phyloP scores from a whole-genome alignment of 2,797 vertebrate genomes.

The Scarus forsteni region DNA sequence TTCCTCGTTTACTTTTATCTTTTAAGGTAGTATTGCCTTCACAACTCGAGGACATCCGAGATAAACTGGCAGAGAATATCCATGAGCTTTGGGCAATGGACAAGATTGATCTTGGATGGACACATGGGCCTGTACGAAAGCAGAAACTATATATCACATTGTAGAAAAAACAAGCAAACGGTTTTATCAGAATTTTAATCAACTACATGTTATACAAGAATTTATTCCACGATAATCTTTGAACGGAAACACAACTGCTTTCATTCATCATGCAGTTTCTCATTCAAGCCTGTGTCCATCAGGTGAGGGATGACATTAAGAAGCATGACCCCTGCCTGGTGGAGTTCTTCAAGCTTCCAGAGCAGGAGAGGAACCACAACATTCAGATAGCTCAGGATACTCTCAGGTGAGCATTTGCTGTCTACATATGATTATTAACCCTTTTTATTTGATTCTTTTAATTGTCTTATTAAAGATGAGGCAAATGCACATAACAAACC shows the following conservation, averaged over 20 bases:
- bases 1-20: background rate
- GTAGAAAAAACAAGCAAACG: too few species aligned
- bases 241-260: background rate
- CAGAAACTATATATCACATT: background rate
- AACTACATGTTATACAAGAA: background rate
- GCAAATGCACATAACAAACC: too few species aligned
- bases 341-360: slow-evolving; percentile 92
- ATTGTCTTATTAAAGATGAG: too few species aligned
- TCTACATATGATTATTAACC: background rate
- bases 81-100: slow-evolving; percentile 96
- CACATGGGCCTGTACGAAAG: slow-evolving; percentile 87
- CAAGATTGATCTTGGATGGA: slow-evolving; percentile 94
- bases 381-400: slow-evolving; percentile 92
- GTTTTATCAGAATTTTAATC: background rate
- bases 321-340: slow-evolving; percentile 91
- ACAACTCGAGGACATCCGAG: slow-evolving; percentile 92
- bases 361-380: slow-evolving; percentile 92
- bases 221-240: background rate
- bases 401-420: slow-evolving; percentile 85
- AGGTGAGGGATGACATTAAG: slow-evolving; percentile 94
- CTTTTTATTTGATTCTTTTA: too few species aligned
- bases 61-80: slow-evolving; percentile 94
- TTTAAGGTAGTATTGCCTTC: slow-evolving; percentile 89
- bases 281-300: slow-evolving; percentile 31
- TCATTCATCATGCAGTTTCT: background rate